phyloP scores from a whole-genome alignment of 2,113 vertebrate species.

The Cercocebus atys region DNA sequence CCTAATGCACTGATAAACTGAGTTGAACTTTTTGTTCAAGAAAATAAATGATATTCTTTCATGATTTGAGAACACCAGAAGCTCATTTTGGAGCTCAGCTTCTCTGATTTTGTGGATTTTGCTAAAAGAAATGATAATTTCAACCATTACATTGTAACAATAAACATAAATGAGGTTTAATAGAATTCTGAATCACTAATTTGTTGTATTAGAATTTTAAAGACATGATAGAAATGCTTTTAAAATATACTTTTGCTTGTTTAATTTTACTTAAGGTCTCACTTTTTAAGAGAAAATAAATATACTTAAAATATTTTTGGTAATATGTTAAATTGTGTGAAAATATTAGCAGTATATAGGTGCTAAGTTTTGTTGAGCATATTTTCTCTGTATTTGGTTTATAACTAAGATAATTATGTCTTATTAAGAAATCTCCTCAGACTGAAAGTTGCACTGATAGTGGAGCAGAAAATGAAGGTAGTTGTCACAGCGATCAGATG shows the following conservation, averaged over 20 bases:
- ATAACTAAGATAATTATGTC: constrained; percentile 67
- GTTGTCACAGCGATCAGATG: constrained; percentile 99
- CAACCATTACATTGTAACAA: neutral
- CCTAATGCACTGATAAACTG: neutral
- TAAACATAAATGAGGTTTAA: constrained; percentile 28
- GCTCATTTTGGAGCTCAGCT: neutral
- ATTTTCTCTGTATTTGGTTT: constrained; percentile 35
- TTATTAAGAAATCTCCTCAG: constrained; percentile 96
- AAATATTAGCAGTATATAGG: neutral
- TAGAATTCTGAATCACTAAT: constrained; percentile 34
- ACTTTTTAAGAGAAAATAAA: constrained; percentile 40
- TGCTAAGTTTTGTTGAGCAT: neutral
- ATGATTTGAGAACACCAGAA: constrained; percentile 18
- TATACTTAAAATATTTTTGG: constrained; percentile 37
- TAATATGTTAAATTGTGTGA: neutral
- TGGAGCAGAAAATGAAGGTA: constrained; percentile 99
- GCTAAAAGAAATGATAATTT: constrained; percentile 37
- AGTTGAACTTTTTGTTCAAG: constrained; percentile 35
- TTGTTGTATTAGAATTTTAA: constrained; percentile 34
- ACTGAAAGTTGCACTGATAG: constrained; percentile 99
- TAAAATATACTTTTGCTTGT: neutral
- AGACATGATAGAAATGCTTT: constrained; percentile 4
- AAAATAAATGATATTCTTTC: constrained; percentile 1
- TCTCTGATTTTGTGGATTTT: constrained; percentile 27
- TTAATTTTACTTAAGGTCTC: constrained; percentile 22